Evolutionary conservation across 53 echinoderm and acorn worm genomes (phyloP).

Genomic region (Echinarachnius parma): DNA sequence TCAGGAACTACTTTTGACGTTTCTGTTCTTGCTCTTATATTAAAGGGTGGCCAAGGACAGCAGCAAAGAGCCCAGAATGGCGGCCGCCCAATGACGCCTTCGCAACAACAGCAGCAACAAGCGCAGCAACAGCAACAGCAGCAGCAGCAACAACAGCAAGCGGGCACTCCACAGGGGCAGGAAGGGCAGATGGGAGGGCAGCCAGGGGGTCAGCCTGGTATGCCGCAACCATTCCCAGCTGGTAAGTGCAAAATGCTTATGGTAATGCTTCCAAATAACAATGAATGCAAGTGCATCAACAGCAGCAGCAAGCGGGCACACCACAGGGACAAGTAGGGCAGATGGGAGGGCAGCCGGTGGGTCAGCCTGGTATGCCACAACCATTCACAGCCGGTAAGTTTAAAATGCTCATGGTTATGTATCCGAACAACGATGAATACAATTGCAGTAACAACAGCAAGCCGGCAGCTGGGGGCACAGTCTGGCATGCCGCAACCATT

Average conservation of each 20-base stretch:
- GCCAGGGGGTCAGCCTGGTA: conserved; percentile 33
- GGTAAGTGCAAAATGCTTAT: no score
- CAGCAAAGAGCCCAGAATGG: conserved; percentile 44
- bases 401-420: no score
- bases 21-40: no score
- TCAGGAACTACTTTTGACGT: no score
- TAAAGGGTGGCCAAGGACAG: conserved; percentile 43
- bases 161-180: conserved; percentile 46
- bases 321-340: conserved; percentile 46
- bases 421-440: no score
- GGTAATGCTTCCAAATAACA: no score
- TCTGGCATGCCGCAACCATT: no score
- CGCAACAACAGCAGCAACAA: conserved; percentile 58
- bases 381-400: conserved; percentile 53
- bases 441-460: no score
- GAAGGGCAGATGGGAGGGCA: conserved; percentile 40
- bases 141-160: conserved; percentile 40
- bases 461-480: no score
- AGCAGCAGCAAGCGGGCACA: conserved; percentile 50
- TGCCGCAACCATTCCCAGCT: conserved; percentile 55
- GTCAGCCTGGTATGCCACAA: conserved; percentile 40
- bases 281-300: no score
- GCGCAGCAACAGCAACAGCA: conserved; percentile 52
- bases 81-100: conserved; percentile 84
- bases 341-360: conserved; percentile 36